Conservation (phyloP, 23 tunicate genomes). For the Ascidia mentula region DNA sequence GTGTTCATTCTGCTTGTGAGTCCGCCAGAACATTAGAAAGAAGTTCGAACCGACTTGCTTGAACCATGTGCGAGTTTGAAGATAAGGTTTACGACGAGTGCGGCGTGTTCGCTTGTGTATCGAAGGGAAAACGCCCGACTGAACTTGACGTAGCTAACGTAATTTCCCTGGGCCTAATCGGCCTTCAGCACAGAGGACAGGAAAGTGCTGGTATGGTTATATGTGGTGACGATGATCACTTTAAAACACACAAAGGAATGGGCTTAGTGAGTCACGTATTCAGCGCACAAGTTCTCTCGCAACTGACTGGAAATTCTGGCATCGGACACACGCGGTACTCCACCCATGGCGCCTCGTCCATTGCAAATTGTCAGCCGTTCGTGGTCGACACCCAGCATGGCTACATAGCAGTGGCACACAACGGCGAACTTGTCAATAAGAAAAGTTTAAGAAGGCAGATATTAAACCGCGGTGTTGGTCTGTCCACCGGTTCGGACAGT, state of each 20-base stretch:
- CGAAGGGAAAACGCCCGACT: conserved; percentile 34
- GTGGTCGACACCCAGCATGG: conserved; percentile 74
- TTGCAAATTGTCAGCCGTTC: conserved; percentile 81
- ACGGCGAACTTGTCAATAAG: conserved; percentile 86
- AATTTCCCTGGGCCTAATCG: conserved; percentile 65
- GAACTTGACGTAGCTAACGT: conserved; percentile 68
- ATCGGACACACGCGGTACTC: conserved; percentile 87
- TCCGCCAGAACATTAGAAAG: no score
- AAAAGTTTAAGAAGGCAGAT: conserved; percentile 43
- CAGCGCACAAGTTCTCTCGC: conserved; percentile 35
- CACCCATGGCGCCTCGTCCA: conserved; percentile 66
- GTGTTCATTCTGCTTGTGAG: no score
- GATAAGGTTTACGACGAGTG: conserved; percentile 75
- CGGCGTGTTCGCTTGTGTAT: conserved; percentile 80
- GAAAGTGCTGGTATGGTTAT: conserved; percentile 86
- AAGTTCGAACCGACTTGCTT: background rate
- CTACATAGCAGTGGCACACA: conserved; percentile 82
- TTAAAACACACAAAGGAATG: conserved; percentile 70
- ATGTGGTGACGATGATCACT: conserved; percentile 13
- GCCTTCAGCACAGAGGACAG: conserved; percentile 87
- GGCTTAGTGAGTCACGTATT: conserved; percentile 66
- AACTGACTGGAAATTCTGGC: conserved; percentile 59
- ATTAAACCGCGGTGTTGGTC: conserved; percentile 76
- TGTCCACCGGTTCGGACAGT: conserved; percentile 77
- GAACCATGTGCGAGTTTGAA: background rate